Conservation (phyloP, 2,797 vertebrate genomes). For the Epinephelus awoara region DNA sequence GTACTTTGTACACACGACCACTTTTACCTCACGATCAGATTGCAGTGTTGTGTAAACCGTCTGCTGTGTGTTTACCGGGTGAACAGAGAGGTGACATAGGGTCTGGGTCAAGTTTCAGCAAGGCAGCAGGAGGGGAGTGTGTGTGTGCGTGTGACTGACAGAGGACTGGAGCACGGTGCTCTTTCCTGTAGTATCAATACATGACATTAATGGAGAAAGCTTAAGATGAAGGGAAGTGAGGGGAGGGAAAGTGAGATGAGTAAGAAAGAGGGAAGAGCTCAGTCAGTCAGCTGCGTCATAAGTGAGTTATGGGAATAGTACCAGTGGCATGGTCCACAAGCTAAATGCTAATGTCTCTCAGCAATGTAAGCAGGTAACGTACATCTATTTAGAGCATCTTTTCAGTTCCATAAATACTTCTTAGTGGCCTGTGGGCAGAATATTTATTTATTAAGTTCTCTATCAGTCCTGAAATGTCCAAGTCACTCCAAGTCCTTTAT, state of each 20-base stretch:
- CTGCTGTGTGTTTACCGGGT: constrained; percentile 43
- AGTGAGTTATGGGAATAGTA: constrained; percentile 7
- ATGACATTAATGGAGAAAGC: constrained; percentile 6
- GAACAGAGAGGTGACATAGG: constrained; percentile 22
- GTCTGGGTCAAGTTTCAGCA: constrained; percentile 41
- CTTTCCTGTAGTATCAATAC: neutral
- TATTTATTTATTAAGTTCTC: neutral
- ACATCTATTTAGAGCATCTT: neutral
- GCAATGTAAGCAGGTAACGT: neutral
- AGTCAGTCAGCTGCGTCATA: neutral
- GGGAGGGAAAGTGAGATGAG: neutral
- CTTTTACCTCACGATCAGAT: constrained; percentile 49
- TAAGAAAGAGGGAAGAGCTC: neutral
- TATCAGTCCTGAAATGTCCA: too few relatives aligned
- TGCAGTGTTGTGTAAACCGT: constrained; percentile 64
- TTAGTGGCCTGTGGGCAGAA: neutral
- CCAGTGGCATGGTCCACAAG: neutral
- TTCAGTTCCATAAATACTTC: neutral
- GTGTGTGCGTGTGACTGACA: neutral
- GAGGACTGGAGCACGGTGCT: neutral
- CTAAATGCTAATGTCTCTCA: neutral
- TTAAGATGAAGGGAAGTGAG: neutral
- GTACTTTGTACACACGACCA: constrained; percentile 17
- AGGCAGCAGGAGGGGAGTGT: neutral
- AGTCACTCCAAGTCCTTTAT: neutral